phyloP scores from a whole-genome alignment of 2,888 invertebrate genomes.

The Epinotia bilunana region DNA sequence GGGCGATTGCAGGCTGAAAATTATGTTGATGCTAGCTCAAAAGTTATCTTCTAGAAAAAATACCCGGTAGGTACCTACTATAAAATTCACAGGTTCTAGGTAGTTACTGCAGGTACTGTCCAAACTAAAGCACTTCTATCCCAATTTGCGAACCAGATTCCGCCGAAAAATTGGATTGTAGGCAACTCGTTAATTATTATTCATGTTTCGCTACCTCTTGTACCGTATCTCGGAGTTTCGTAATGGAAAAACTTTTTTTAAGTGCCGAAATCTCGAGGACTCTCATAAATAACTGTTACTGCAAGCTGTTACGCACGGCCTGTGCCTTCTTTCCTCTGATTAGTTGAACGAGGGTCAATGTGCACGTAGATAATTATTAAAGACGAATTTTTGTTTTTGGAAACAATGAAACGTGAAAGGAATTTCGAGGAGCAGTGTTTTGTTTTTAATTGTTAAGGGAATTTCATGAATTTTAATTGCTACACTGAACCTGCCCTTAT shows the following conservation, averaged over 20 bases:
- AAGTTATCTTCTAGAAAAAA: neutral
- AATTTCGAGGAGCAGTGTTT: conserved; percentile 46
- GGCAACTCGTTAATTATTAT: conserved; percentile 68
- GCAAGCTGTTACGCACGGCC: conserved; percentile 82
- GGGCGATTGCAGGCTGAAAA: too few relatives aligned
- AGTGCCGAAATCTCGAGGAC: conserved; percentile 74
- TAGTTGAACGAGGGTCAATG: conserved; percentile 66
- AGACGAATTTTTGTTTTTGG: conserved; percentile 60
- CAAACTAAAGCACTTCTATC: conserved; percentile 22
- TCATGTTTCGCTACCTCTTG: conserved; percentile 69
- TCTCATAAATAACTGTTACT: conserved; percentile 80
- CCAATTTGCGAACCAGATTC: conserved; percentile 19
- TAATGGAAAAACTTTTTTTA: conserved; percentile 82
- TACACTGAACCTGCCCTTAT: too few relatives aligned
- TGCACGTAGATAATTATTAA: conserved; percentile 81
- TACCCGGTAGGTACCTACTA: neutral
- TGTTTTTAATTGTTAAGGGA: conserved; percentile 31
- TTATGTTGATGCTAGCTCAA: too few relatives aligned
- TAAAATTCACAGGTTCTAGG: neutral
- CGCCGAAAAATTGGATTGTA: conserved; percentile 48
- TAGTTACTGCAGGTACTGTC: neutral
- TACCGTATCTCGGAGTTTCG: conserved; percentile 68
- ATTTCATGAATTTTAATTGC: neutral
- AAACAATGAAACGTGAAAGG: conserved; percentile 58
- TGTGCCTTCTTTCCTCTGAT: conserved; percentile 62